Evolutionary conservation across 1,140 invertebrate genomes (phyloP).

Genomic region (Marisa cornuarietis): DNA sequence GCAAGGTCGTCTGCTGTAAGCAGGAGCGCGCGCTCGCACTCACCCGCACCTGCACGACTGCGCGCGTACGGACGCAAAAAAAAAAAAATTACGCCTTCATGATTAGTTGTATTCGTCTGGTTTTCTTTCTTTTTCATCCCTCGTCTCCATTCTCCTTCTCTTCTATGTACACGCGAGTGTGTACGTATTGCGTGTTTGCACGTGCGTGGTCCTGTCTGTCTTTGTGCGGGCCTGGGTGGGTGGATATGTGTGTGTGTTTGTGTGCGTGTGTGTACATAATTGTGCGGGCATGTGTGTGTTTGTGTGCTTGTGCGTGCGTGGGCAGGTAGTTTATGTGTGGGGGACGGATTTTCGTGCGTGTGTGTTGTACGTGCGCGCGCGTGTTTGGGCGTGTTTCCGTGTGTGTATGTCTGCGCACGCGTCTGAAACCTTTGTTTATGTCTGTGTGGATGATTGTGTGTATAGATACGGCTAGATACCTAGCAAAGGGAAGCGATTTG

Average conservation of each 20-base stretch:
- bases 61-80: background rate
- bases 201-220: too few species aligned
- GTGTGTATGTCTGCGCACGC: too few species aligned
- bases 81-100: background rate
- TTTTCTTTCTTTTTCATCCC: background rate
- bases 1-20: too few species aligned
- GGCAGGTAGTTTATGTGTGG: too few species aligned
- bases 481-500: too few species aligned
- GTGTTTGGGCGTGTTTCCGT: too few species aligned
- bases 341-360: too few species aligned
- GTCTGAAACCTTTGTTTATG: too few species aligned
- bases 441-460: too few species aligned
- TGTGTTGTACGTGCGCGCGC: too few species aligned
- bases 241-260: background rate
- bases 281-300: background rate
- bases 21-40: background rate
- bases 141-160: background rate
- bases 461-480: too few species aligned
- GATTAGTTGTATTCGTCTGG: background rate
- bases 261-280: background rate
- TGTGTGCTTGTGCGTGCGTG: too few species aligned
- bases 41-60: background rate
- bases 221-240: background rate
- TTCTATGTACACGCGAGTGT: background rate
- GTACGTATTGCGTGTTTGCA: constrained; percentile 2